A percentile compares a stretch with the other conserved stretches of the same genome.
phyloP scores from a whole-genome alignment of 2,888 invertebrate species.

The Hylaea fasciaria region DNA sequence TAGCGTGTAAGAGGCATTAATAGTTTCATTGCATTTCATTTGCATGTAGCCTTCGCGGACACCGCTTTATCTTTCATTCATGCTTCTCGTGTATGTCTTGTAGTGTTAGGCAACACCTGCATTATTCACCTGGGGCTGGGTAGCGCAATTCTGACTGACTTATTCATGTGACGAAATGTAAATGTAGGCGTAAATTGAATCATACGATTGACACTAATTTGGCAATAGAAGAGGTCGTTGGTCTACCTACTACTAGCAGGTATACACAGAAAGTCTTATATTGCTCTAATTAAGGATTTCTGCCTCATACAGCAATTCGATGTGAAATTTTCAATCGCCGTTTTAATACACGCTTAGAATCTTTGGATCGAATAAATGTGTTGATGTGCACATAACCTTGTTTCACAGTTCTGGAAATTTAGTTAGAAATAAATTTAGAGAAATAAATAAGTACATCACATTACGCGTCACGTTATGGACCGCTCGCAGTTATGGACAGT shows the following conservation, averaged over 20 bases:
- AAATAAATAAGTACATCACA: too few relatives aligned
- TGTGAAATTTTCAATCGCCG: too few relatives aligned
- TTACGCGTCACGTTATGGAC: too few relatives aligned
- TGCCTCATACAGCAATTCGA: neutral
- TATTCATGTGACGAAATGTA: constrained; percentile 13
- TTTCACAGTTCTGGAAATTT: too few relatives aligned
- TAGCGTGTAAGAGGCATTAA: constrained; percentile 16
- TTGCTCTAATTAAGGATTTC: constrained; percentile 8
- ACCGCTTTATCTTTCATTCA: constrained; percentile 22
- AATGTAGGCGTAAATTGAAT: constrained; percentile 25
- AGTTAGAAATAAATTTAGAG: too few relatives aligned
- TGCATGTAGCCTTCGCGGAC: constrained; percentile 28
- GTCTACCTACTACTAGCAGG: constrained; percentile 3
- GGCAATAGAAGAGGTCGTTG: constrained; percentile 23
- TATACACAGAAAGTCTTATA: too few relatives aligned
- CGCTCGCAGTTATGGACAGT: too few relatives aligned
- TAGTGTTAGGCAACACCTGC: constrained; percentile 16
- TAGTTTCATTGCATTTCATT: constrained; percentile 24
- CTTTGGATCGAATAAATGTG: too few relatives aligned
- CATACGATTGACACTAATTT: constrained; percentile 15
- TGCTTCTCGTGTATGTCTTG: constrained; percentile 19
- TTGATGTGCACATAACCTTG: too few relatives aligned
- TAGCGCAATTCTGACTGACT: neutral
- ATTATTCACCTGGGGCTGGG: constrained; percentile 9
- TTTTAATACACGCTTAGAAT: too few relatives aligned